phyloP scores from a whole-genome alignment of 2,888 invertebrate species.

The Drosophila putrida region DNA sequence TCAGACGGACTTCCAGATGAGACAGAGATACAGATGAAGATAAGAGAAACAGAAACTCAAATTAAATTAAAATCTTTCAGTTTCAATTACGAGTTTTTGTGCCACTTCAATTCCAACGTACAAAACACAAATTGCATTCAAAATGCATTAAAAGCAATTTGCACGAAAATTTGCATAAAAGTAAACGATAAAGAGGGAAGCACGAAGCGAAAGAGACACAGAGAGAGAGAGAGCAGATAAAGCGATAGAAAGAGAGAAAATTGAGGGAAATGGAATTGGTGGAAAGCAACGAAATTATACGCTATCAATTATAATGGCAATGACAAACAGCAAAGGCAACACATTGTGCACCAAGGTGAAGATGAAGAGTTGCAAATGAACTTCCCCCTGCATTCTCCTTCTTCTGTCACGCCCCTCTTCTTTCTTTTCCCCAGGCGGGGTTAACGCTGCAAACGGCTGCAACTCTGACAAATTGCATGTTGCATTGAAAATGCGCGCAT shows the following conservation, averaged over 20 bases:
- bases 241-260: conserved; percentile 15
- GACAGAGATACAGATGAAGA: conserved; percentile 37
- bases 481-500: conserved; percentile 69
- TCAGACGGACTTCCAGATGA: not conserved
- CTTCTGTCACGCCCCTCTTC: not conserved
- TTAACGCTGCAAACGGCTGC: conserved; percentile 24
- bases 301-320: conserved; percentile 81
- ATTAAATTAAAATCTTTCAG: conserved; percentile 82
- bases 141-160: conserved; percentile 82
- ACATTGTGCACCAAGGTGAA: conserved; percentile 58
- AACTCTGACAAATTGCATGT: conserved; percentile 66
- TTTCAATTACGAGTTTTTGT: conserved; percentile 82
- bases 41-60: conserved; percentile 77
- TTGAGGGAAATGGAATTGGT: conserved; percentile 43
- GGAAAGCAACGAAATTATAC: conserved; percentile 73
- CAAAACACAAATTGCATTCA: conserved; percentile 82
- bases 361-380: conserved; percentile 54
- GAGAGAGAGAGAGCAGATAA: conserved; percentile 21
- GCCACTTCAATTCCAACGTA: conserved; percentile 79
- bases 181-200: conserved; percentile 38
- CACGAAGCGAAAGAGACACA: no score
- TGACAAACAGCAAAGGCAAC: conserved; percentile 76
- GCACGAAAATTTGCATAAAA: conserved; percentile 81
- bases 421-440: not conserved
- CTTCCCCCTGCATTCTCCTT: not conserved